Conservation (phyloP, 2,888 invertebrate genomes). For the Sinodicranocentrus sp. region DNA sequence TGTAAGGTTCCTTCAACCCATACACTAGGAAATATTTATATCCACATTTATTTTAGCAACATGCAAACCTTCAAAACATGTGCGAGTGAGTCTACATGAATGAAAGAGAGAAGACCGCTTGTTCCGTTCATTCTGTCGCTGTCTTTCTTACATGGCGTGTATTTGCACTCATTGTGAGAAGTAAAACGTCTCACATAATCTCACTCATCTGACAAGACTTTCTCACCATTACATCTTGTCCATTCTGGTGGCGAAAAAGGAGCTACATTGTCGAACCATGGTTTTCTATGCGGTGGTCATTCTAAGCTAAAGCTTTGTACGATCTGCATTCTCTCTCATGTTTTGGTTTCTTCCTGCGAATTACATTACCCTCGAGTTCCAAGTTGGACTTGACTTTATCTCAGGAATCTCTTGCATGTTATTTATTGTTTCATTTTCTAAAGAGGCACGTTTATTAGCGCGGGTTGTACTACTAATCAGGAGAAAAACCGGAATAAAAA, state of each 20-base stretch:
- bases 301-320: too few relatives aligned
- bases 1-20: constrained; percentile 64
- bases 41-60: too few relatives aligned
- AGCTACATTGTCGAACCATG: too few relatives aligned
- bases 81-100: background rate
- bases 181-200: constrained; percentile 54
- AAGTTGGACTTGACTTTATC: constrained; percentile 60
- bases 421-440: constrained; percentile 63
- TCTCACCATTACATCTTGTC: constrained; percentile 65
- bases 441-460: constrained; percentile 34
- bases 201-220: constrained; percentile 67
- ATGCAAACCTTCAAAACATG: too few relatives aligned
- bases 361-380: constrained; percentile 40
- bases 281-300: too few relatives aligned
- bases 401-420: constrained; percentile 36
- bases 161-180: too few relatives aligned
- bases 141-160: too few relatives aligned
- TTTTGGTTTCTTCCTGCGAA: constrained; percentile 21
- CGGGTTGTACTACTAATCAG: constrained; percentile 41
- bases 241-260: constrained; percentile 1
- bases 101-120: background rate
- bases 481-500: constrained; percentile 12
- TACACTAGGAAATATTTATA: too few relatives aligned
- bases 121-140: too few relatives aligned
- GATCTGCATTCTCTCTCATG: background rate